These are phyloP conservation scores for Lethrus apterus DNA, from an alignment of 1,140 invertebrate genomes.

Conservation along the genomic window DNA sequence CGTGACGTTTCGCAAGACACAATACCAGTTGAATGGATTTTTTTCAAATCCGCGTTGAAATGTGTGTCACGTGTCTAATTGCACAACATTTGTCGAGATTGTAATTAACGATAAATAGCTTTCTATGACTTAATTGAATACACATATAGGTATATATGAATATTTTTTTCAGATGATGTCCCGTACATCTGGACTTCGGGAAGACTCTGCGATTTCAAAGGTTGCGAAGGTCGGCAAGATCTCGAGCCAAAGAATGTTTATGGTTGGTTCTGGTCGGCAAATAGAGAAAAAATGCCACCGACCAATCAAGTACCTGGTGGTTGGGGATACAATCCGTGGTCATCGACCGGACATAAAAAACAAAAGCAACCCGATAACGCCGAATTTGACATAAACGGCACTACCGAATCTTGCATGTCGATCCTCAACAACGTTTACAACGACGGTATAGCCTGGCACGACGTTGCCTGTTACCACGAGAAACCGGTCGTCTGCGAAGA, in stretches of 20 bases:
- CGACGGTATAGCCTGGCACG: constrained; percentile 86
- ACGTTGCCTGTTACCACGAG: constrained; percentile 87
- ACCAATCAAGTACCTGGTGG: constrained; percentile 65
- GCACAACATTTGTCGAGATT: too few species aligned
- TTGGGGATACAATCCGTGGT: constrained; percentile 80
- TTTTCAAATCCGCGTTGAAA: too few species aligned
- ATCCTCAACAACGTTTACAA: constrained; percentile 87
- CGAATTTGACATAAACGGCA: constrained; percentile 85
- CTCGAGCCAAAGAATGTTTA: constrained; percentile 76
- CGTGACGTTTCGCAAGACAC: too few species aligned
- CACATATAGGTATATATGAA: constrained; percentile 10
- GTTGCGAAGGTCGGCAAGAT: constrained; percentile 77
- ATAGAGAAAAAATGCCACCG: constrained; percentile 77
- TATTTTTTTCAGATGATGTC: constrained; percentile 67
- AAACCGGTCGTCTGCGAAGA: constrained; percentile 87
- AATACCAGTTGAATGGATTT: too few species aligned
- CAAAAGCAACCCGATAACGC: constrained; percentile 81
- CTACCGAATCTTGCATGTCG: constrained; percentile 76
- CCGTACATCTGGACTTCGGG: constrained; percentile 90
- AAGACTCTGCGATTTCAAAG: constrained; percentile 86
- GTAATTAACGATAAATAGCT: too few species aligned
- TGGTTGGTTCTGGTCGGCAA: constrained; percentile 91
- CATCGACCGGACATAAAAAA: constrained; percentile 82
- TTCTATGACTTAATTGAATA: too few species aligned
- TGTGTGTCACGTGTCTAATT: too few species aligned